Percentiles rank a stretch among this genome's conserved stretches.
These are phyloP conservation scores for Ericerus pela DNA, from an alignment of 1,140 invertebrate genomes.

Conservation along the genomic window DNA sequence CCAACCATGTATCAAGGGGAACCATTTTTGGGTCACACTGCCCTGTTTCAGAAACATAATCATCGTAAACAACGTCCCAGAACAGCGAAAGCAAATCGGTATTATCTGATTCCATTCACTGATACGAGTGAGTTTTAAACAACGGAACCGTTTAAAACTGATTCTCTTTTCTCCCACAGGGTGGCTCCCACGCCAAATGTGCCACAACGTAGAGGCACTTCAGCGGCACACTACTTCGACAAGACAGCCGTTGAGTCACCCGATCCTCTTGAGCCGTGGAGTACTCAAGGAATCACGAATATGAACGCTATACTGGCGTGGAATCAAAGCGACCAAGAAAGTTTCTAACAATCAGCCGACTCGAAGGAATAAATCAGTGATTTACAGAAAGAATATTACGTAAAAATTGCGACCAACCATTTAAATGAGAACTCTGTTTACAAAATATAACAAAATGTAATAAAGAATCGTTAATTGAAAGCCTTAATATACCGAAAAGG, in stretches of 20 bases:
- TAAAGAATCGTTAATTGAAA: no score
- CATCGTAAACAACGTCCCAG: constrained; percentile 29
- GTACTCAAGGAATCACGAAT: constrained; percentile 47
- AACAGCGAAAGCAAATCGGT: constrained; percentile 34
- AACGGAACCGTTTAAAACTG: not conserved
- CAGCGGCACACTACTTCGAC: constrained; percentile 25
- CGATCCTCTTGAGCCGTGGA: constrained; percentile 55
- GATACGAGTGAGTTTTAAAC: not conserved
- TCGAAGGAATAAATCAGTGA: no score
- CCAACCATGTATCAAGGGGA: not conserved
- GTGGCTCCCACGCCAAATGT: constrained; percentile 24
- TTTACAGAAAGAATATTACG: no score
- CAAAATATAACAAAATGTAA: no score
- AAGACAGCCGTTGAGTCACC: constrained; percentile 33
- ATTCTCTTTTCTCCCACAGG: constrained; percentile 19
- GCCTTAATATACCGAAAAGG: not conserved
- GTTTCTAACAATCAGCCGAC: no score
- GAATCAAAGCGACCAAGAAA: constrained; percentile 31
- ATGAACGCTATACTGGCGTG: constrained; percentile 56
- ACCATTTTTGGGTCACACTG: constrained; percentile 9
- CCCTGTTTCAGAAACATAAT: constrained; percentile 15
- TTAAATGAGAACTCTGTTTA: no score
- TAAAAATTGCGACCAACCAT: no score
- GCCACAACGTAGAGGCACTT: constrained; percentile 20
- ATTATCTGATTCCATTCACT: not conserved